phyloP scores from a whole-genome alignment of 2,113 vertebrate genomes.

The Aldabrachelys gigantea region DNA sequence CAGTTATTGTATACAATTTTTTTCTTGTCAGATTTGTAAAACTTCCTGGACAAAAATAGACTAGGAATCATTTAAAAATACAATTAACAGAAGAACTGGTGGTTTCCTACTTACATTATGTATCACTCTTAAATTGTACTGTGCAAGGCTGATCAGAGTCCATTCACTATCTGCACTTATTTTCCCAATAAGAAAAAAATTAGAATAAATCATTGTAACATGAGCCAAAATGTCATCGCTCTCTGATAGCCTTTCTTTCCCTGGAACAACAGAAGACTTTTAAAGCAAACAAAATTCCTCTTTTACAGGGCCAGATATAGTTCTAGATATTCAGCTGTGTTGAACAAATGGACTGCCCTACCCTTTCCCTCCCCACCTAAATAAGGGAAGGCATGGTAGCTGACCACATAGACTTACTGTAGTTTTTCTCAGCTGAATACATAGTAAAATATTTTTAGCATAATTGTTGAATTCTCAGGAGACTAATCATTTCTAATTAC shows the following conservation, averaged over 20 bases:
- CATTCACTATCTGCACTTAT: conserved; percentile 12
- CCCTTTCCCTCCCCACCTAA: background rate
- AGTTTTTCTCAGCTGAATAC: background rate
- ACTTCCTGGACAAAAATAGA: background rate
- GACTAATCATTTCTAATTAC: conserved; percentile 4
- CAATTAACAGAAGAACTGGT: background rate
- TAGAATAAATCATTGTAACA: conserved; percentile 60
- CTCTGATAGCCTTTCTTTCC: conserved; percentile 48
- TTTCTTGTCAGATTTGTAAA: conserved; percentile 25
- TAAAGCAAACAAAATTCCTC: background rate
- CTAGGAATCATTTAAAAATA: background rate
- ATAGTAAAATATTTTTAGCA: conserved; percentile 6
- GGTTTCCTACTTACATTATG: background rate
- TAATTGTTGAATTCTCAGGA: background rate
- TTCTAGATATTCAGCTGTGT: background rate
- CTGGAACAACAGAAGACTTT: conserved; percentile 33
- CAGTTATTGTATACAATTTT: conserved; percentile 45
- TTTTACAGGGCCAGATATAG: background rate
- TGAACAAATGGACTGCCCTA: background rate
- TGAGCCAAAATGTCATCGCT: conserved; percentile 44
- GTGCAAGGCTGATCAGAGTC: conserved; percentile 29
- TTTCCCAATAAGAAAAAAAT: conserved; percentile 48
- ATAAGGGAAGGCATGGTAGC: background rate
- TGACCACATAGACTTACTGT: background rate
- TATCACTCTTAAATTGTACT: background rate